A percentile compares a stretch with the other conserved stretches of the same genome.
Conservation (phyloP, 1,140 invertebrate species). For the Hypothenemus hampei region DNA sequence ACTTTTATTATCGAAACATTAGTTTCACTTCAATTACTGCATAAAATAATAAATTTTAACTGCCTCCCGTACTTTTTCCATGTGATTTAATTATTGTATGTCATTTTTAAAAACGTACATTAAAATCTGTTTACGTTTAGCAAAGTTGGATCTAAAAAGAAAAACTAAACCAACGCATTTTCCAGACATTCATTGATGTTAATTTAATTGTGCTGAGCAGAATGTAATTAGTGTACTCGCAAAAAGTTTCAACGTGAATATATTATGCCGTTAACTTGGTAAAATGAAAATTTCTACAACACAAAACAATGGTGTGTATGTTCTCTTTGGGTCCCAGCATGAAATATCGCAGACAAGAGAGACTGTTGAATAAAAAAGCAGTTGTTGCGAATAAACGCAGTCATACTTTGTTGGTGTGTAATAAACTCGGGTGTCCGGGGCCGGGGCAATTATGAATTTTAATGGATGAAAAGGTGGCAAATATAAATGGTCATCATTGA, state of each 20-base stretch:
- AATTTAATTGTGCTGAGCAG: not conserved
- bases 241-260: not conserved
- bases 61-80: too few relatives aligned
- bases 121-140: too few relatives aligned
- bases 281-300: not conserved
- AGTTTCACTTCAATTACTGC: too few relatives aligned
- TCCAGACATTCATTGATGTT: too few relatives aligned
- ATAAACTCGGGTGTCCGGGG: conserved; percentile 1
- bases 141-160: too few relatives aligned
- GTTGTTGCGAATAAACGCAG: conserved; percentile 2
- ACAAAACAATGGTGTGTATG: not conserved
- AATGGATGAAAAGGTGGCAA: too few relatives aligned
- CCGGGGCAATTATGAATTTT: conserved; percentile 1
- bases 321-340: not conserved
- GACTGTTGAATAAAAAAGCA: conserved; percentile 1
- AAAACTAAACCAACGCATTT: too few relatives aligned
- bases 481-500: not conserved
- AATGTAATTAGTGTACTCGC: not conserved
- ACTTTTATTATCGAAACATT: too few relatives aligned
- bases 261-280: not conserved
- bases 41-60: too few relatives aligned
- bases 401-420: not conserved
- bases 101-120: too few relatives aligned
- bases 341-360: conserved; percentile 3
- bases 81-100: too few relatives aligned